Evolutionary conservation across 1,140 invertebrate species (phyloP).

Genomic region (Lucilia sericata): DNA sequence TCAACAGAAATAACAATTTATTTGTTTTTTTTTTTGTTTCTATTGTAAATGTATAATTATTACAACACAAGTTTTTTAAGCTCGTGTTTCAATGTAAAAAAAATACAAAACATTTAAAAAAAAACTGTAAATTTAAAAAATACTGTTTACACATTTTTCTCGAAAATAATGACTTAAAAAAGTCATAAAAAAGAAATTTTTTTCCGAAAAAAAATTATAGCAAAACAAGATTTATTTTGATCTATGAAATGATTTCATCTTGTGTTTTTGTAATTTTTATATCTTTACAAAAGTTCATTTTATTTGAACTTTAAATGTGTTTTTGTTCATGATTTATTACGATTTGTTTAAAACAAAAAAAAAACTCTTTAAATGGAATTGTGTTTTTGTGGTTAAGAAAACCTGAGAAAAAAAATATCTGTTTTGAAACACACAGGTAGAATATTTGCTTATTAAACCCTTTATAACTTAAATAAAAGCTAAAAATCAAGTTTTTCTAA

Average conservation of each 20-base stretch:
- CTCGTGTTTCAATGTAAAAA: neutral
- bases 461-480: too few relatives aligned
- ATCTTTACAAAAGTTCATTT: neutral
- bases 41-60: neutral
- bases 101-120: neutral
- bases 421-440: neutral
- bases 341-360: neutral
- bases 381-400: neutral
- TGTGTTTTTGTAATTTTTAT: neutral
- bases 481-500: too few relatives aligned
- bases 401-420: neutral
- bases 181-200: slow-evolving; percentile 13
- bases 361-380: neutral
- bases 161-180: neutral
- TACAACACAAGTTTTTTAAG: neutral
- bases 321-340: neutral
- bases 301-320: neutral
- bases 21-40: neutral
- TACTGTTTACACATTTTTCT: neutral
- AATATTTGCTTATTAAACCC: neutral
- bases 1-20: neutral
- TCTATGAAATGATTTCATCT: neutral
- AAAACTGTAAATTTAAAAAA: neutral
- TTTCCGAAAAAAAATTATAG: neutral
- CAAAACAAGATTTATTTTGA: slow-evolving; percentile 4